Evolutionary conservation across 1,140 invertebrate genomes (phyloP).

Genomic region (Uloborus diversus): DNA sequence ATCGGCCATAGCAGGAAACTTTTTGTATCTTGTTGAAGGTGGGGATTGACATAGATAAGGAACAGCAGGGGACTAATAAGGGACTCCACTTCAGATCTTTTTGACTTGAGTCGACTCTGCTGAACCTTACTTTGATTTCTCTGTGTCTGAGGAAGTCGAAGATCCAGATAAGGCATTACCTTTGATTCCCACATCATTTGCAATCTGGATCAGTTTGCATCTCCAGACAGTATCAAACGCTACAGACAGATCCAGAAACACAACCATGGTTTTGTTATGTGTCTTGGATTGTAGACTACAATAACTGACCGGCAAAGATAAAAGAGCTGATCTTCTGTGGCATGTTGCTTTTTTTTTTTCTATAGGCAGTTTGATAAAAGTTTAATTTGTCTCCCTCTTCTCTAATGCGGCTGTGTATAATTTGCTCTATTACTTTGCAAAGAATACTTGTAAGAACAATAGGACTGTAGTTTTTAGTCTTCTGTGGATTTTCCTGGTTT

Average conservation of each 20-base stretch:
- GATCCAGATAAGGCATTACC: background rate
- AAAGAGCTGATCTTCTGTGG: background rate
- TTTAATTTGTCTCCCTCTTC: background rate
- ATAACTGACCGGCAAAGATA: background rate
- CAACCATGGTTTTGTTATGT: background rate
- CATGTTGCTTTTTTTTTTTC: background rate
- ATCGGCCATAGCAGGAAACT: background rate
- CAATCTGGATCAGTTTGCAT: too few species aligned
- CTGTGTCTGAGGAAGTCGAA: background rate
- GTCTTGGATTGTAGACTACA: background rate
- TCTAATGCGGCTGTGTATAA: background rate
- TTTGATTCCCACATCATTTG: background rate
- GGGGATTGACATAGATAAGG: background rate
- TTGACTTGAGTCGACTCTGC: background rate
- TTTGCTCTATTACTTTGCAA: slow-evolving; percentile 1
- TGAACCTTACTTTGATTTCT: background rate
- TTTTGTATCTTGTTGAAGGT: background rate
- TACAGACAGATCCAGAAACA: background rate
- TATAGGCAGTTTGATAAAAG: background rate
- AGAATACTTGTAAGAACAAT: background rate
- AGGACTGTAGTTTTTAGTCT: background rate
- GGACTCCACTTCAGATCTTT: background rate
- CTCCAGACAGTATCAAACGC: background rate
- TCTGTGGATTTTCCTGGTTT: background rate
- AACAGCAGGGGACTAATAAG: background rate